These are phyloP conservation scores for Lepidothrix coronata DNA, from an alignment of 2,113 vertebrate species.

Conservation along the genomic window DNA sequence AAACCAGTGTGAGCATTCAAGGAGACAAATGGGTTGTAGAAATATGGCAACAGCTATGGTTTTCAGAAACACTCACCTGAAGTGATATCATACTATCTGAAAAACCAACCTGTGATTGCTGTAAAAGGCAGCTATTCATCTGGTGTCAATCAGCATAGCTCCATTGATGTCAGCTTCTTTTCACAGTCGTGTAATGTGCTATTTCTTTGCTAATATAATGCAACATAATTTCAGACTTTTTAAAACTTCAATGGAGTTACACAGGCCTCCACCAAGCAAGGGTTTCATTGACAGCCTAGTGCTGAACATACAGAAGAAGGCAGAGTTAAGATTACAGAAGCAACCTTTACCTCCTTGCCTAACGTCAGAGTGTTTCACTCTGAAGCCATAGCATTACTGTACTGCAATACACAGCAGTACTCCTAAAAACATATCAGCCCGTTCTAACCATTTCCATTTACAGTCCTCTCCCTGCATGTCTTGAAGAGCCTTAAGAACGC, in stretches of 20 bases:
- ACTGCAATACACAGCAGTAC: background rate
- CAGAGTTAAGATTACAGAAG: background rate
- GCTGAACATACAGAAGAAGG: background rate
- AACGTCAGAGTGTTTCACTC: background rate
- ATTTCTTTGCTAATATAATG: background rate
- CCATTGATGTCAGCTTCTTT: background rate
- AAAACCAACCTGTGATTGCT: background rate
- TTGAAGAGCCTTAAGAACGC: background rate
- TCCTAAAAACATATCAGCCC: background rate
- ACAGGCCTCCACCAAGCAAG: background rate
- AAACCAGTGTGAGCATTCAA: background rate
- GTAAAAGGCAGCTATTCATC: background rate
- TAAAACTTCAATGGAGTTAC: background rate
- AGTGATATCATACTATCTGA: background rate
- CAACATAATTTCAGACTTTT: conserved; percentile 1
- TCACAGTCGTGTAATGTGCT: background rate
- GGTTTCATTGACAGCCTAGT: background rate
- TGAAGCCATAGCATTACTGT: background rate
- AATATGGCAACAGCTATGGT: background rate
- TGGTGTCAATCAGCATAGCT: background rate
- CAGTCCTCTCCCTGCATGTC: background rate
- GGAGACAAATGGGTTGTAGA: background rate
- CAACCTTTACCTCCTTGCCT: background rate
- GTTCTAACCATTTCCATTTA: background rate
- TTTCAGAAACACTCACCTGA: background rate